Evolutionary conservation across 1,140 invertebrate genomes (phyloP).

Genomic region (Aphelinus atriplicis): DNA sequence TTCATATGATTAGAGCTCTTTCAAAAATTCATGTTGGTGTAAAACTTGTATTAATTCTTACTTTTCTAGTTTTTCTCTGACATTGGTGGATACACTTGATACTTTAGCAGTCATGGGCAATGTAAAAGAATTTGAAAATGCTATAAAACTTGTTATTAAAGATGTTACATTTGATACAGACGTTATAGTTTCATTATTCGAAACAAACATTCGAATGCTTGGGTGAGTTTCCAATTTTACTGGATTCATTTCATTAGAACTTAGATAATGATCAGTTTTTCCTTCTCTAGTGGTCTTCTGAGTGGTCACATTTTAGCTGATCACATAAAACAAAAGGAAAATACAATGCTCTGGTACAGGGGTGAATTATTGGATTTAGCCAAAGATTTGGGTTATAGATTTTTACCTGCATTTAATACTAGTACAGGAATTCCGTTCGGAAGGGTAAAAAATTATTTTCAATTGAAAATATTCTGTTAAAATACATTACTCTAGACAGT

Average conservation of each 20-base stretch:
- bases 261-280: conserved; percentile 23
- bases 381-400: conserved; percentile 89
- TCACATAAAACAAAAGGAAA: conserved; percentile 80
- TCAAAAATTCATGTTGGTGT: background rate
- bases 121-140: conserved; percentile 93
- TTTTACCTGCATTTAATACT: conserved; percentile 97
- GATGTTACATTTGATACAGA: conserved; percentile 94
- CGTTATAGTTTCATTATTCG: conserved; percentile 97
- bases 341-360: conserved; percentile 89
- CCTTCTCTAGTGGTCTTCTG: conserved; percentile 80
- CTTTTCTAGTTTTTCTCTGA: conserved; percentile 91
- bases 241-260: conserved; percentile 7
- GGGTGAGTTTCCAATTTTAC: conserved; percentile 71
- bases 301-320: conserved; percentile 92
- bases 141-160: conserved; percentile 85
- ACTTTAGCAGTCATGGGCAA: conserved; percentile 93
- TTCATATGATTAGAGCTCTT: background rate
- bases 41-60: background rate
- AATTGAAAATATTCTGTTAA: conserved; percentile 5
- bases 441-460: conserved; percentile 71
- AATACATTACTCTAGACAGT: conserved; percentile 1
- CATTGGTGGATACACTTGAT: conserved; percentile 93
- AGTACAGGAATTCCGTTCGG: conserved; percentile 97
- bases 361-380: conserved; percentile 91
- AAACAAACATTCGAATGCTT: conserved; percentile 96